phyloP scores from a whole-genome alignment of 2,113 vertebrate species.

The Sigmodon hispidus region DNA sequence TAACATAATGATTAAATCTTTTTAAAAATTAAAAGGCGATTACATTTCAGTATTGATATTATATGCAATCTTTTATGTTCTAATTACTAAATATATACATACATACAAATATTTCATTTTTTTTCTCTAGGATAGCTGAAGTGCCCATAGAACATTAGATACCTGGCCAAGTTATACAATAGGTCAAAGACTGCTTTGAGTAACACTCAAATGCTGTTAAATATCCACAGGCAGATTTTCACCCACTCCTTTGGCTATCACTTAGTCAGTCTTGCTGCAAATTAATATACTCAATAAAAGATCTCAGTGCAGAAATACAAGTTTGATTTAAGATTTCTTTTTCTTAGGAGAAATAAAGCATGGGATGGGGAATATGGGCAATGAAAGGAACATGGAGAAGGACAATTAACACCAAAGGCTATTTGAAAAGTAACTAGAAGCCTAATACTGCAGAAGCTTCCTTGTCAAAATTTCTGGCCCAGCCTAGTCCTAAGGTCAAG shows the following conservation, averaged over 20 bases:
- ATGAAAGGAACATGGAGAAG: neutral
- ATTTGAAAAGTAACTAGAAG: neutral
- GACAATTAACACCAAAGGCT: neutral
- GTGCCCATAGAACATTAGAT: neutral
- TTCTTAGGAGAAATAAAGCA: neutral
- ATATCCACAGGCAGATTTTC: neutral
- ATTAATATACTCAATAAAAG: neutral
- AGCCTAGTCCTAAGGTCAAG: too few relatives aligned
- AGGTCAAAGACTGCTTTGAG: neutral
- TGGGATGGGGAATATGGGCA: neutral
- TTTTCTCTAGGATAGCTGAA: neutral
- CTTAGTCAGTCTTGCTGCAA: neutral
- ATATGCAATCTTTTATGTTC: neutral
- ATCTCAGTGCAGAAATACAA: neutral
- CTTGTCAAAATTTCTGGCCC: too few relatives aligned
- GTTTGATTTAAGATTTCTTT: neutral
- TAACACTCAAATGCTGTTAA: neutral
- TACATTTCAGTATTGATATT: neutral
- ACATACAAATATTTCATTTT: neutral
- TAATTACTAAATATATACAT: neutral
- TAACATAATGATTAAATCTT: neutral
- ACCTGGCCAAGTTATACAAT: neutral
- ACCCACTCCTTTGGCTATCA: neutral
- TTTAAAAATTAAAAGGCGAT: neutral
- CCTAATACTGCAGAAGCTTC: neutral